Base-by-base conservation (phyloP, 2,888 invertebrate genomes). In the Augochlorella aurata region DNA sequence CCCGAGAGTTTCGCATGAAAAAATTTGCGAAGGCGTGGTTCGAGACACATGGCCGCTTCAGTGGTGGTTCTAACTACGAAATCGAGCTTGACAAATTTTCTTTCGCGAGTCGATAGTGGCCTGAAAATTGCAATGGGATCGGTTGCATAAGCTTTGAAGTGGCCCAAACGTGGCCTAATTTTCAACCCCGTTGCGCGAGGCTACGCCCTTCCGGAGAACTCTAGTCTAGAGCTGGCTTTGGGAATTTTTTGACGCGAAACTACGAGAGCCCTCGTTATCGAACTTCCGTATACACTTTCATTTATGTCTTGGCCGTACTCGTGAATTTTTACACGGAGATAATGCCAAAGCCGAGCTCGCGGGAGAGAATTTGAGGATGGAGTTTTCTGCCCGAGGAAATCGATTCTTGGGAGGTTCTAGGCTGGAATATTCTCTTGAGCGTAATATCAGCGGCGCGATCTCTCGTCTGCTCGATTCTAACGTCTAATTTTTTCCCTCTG, bases 361-460 rank as follows among this genome's bases (percentile, higher is more conserved):
- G 24, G 29, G 2, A 8, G 24, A 16, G 14, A 58, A 16, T 16
- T 24, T 16, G 16, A 24, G 2, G 58, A 58, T 21, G 24, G 8
- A 8, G 9, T 47, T 29, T 24, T 24, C 16, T 8, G 8, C 58
- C 0, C 38, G 24, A 24, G 24, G 58, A 29, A 58, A 58, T 58
- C 58, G 58, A 58, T 58, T 29, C 24, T 58, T 16, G 24, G 24
- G 8, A 14, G 58, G 24, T 58, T 58, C 29, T 16, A 58, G 58
- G 58, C 58, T 58, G 24, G 58, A 58, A 58, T 58, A 58, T 58
- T 21, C 58, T 58, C 58, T 24, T 16, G 24, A 58, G 58, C 58
- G 24, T 8, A 18, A 38, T 38, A 63, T 63, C 63, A 10, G 38
- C 38, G 18, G 2, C 18, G 63, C 29, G 63, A 38, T 38, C 63